phyloP scores from a whole-genome alignment of 2,888 invertebrate species.

The Leptopilina drosophilae region DNA sequence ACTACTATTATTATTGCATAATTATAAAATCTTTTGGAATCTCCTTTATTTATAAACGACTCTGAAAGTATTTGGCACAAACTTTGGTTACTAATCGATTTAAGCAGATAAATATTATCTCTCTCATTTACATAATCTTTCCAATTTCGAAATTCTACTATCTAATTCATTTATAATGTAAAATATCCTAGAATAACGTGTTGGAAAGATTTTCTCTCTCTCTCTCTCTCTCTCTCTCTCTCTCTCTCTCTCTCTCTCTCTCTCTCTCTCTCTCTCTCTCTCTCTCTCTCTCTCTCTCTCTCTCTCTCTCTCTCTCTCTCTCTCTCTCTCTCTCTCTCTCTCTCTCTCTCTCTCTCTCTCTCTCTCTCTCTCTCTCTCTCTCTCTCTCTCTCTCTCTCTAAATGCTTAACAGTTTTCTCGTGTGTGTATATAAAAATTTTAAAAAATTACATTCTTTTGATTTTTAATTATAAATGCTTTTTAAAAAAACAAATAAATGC shows the following conservation, averaged over 20 bases:
- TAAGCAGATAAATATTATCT: not conserved
- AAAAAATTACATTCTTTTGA: not conserved
- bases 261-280: not conserved
- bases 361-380: no score
- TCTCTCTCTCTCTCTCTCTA: not conserved
- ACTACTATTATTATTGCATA: no score
- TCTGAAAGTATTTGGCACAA: conserved; percentile 9
- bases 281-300: not conserved
- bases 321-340: not conserved
- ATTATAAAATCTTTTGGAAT: no score
- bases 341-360: not conserved
- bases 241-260: no score
- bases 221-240: not conserved
- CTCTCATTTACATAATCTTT: not conserved
- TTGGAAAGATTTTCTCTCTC: not conserved
- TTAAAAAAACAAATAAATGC: no score
- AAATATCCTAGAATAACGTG: not conserved
- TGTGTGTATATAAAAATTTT: not conserved
- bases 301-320: no score
- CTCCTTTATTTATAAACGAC: not conserved
- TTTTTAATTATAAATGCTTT: no score
- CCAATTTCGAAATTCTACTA: not conserved
- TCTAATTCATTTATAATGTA: not conserved
- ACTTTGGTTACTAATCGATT: not conserved
- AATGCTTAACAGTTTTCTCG: not conserved